These are phyloP conservation scores for Anas acuta DNA, from an alignment of 2,797 vertebrate species.

Conservation along the genomic window DNA sequence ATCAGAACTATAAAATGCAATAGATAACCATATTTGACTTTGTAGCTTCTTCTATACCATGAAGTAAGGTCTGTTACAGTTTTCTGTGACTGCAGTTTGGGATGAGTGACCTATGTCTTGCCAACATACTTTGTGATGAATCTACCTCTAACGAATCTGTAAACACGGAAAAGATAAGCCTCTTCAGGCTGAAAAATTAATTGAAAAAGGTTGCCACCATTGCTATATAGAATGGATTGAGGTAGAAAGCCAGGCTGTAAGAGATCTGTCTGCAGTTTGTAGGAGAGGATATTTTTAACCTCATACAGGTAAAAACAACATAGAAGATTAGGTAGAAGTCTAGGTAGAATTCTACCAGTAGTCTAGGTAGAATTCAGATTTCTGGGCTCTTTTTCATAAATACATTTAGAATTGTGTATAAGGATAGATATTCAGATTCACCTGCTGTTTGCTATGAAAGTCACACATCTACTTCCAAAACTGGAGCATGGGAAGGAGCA, in stretches of 20 bases:
- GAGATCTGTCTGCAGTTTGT: background rate
- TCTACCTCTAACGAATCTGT: background rate
- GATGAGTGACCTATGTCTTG: background rate
- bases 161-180: background rate
- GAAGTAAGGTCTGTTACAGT: background rate
- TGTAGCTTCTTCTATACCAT: background rate
- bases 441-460: background rate
- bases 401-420: background rate
- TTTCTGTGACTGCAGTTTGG: background rate
- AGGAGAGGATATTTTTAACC: background rate
- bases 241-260: background rate
- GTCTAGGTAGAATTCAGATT: background rate
- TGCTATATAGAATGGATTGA: background rate
- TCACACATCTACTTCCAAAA: background rate
- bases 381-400: background rate
- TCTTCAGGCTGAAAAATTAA: conserved; percentile 1
- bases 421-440: background rate
- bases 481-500: background rate
- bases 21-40: background rate
- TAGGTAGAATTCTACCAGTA: background rate
- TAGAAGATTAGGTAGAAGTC: background rate
- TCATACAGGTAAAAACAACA: background rate
- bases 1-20: background rate
- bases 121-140: background rate
- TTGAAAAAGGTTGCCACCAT: background rate